These are phyloP conservation scores for Himalopsyche anomala DNA, from an alignment of 2,888 invertebrate genomes.

Conservation along the genomic window DNA sequence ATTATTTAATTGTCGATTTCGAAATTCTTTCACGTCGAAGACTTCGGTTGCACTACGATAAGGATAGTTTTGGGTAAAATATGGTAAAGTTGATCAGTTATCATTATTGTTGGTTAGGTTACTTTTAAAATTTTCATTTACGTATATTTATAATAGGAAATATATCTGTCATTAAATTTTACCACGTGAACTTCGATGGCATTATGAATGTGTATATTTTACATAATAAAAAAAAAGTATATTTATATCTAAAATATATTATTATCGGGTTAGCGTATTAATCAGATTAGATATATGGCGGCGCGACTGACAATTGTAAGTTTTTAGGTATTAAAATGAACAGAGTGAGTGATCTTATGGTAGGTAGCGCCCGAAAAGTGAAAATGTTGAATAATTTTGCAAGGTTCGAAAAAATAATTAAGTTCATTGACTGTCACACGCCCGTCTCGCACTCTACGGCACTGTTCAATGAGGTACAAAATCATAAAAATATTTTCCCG, in stretches of 20 bases:
- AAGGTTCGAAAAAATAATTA: conserved; percentile 39
- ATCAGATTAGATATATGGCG: conserved; percentile 50
- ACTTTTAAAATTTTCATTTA: conserved; percentile 43
- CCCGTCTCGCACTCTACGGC: background rate
- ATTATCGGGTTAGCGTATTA: conserved; percentile 48
- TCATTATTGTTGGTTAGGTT: conserved; percentile 43
- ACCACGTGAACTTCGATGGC: conserved; percentile 41
- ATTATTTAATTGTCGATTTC: conserved; percentile 27
- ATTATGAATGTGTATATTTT: conserved; percentile 49
- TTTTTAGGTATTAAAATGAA: conserved; percentile 48
- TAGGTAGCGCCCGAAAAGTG: conserved; percentile 39
- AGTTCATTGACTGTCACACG: conserved; percentile 49
- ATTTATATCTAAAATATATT: conserved; percentile 56
- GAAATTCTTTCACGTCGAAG: conserved; percentile 36
- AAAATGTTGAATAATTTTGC: conserved; percentile 44
- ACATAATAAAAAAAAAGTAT: conserved; percentile 53
- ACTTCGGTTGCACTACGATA: conserved; percentile 45
- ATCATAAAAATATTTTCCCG: background rate
- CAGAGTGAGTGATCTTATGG: conserved; percentile 42
- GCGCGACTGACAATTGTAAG: conserved; percentile 60
- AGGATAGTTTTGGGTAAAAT: conserved; percentile 52
- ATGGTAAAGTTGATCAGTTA: conserved; percentile 57
- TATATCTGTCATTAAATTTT: conserved; percentile 39
- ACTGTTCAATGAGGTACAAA: conserved; percentile 2
- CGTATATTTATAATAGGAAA: conserved; percentile 41